Conservation (phyloP, 2,888 invertebrate species). For the Idaea aversata region DNA sequence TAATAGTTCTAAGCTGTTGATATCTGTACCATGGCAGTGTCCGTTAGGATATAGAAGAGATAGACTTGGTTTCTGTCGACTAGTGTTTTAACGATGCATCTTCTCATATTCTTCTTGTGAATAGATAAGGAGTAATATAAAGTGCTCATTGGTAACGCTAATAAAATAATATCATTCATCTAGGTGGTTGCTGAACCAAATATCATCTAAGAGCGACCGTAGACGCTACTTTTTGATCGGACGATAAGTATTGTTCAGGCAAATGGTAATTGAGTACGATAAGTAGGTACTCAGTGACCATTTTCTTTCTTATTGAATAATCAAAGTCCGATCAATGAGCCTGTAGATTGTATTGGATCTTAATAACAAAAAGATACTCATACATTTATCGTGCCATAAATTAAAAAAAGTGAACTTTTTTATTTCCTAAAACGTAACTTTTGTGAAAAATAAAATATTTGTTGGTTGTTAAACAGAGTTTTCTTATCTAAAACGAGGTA, state of each 20-base stretch:
- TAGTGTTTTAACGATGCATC: slow-evolving; percentile 33
- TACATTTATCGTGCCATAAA: neutral
- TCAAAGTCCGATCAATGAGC: too few species aligned
- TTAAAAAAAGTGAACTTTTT: neutral
- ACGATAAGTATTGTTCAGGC: too few species aligned
- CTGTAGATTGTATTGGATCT: neutral
- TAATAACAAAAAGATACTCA: neutral
- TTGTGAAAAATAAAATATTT: neutral
- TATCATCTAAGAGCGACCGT: too few species aligned
- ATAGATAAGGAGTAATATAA: neutral
- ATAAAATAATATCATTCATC: too few species aligned
- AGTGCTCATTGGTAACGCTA: neutral
- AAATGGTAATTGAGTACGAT: too few species aligned
- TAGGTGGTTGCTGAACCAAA: too few species aligned
- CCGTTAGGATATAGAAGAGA: slow-evolving; percentile 60
- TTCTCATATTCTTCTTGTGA: neutral
- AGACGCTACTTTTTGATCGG: too few species aligned
- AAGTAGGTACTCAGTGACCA: too few species aligned
- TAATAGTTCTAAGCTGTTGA: slow-evolving; percentile 53
- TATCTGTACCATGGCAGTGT: slow-evolving; percentile 61
- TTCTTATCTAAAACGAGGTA: neutral
- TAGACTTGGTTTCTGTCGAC: slow-evolving; percentile 56
- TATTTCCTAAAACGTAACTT: neutral
- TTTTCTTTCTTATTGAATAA: too few species aligned
- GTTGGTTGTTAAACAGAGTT: neutral